Percentiles rank a stretch among this genome's conserved stretches.
Evolutionary conservation across 2,113 vertebrate genomes (phyloP).

Genomic region (Aldabrachelys gigantea): DNA sequence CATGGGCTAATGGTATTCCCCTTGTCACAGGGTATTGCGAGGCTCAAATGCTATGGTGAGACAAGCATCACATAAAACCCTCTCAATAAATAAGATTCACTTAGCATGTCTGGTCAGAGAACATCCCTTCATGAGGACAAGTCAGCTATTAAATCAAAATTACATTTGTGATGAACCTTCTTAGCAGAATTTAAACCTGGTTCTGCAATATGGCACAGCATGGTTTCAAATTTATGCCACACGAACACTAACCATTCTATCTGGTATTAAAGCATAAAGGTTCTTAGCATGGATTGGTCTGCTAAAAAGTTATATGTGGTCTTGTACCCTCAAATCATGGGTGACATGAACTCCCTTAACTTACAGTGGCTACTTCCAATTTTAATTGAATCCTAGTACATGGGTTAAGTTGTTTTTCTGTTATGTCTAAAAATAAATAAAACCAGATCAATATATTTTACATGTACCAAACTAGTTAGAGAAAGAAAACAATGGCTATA

Average conservation of each 20-base stretch:
- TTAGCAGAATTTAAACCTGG: not conserved
- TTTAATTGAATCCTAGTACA: conserved; percentile 19
- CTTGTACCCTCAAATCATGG: conserved; percentile 14
- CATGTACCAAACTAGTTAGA: not conserved
- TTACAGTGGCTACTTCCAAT: conserved; percentile 24
- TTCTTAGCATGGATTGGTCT: not conserved
- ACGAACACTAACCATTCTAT: not conserved
- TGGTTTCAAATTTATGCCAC: not conserved
- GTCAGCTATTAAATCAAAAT: not conserved
- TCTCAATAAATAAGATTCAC: not conserved
- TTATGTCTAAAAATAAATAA: conserved; percentile 37
- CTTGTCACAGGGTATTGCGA: not conserved
- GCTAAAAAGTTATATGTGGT: conserved; percentile 4
- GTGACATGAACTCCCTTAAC: not conserved
- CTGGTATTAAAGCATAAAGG: not conserved
- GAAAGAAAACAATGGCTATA: not conserved
- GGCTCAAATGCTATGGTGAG: not conserved
- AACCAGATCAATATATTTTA: conserved; percentile 11
- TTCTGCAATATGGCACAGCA: not conserved
- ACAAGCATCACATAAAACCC: rapidly evolving
- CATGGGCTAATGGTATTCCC: rapidly evolving
- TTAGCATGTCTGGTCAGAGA: not conserved
- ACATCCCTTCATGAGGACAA: not conserved
- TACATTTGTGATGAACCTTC: not conserved
- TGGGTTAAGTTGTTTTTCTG: not conserved